Percentiles rank a stretch among this genome's conserved stretches.
Evolutionary conservation across 2,113 vertebrate genomes (phyloP).

Genomic region (Ceyx melanurus): DNA sequence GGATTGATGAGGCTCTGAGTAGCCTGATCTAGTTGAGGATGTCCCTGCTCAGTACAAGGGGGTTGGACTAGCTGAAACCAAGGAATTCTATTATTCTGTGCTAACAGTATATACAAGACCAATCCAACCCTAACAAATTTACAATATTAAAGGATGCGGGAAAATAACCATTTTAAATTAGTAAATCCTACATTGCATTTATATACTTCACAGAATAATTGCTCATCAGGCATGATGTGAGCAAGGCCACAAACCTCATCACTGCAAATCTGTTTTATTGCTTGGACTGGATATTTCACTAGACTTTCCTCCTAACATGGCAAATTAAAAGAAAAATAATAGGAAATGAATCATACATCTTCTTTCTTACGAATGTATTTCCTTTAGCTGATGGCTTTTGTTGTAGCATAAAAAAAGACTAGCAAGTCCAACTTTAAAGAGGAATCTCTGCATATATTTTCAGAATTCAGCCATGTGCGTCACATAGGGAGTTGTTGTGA

Average conservation of each 20-base stretch:
- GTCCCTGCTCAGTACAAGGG: no score
- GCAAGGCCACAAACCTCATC: background rate
- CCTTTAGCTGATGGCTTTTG: background rate
- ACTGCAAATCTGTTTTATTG: background rate
- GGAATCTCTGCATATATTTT: background rate
- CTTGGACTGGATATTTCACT: background rate
- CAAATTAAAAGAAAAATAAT: background rate
- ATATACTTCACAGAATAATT: background rate
- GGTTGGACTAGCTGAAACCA: no score
- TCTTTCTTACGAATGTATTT: background rate
- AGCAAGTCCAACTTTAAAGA: background rate
- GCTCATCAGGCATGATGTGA: background rate
- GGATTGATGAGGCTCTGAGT: no score
- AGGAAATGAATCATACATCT: background rate
- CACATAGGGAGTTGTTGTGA: background rate
- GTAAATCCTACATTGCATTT: background rate
- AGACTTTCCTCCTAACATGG: background rate
- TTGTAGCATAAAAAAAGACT: background rate
- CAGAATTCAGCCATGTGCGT: background rate
- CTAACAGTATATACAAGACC: background rate
- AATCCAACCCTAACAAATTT: background rate
- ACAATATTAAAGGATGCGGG: background rate
- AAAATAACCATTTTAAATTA: background rate
- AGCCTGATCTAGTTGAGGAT: no score
- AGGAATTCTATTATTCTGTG: no score